Evolutionary conservation across 2,113 vertebrate species (phyloP).

Genomic region (Chionis minor): DNA sequence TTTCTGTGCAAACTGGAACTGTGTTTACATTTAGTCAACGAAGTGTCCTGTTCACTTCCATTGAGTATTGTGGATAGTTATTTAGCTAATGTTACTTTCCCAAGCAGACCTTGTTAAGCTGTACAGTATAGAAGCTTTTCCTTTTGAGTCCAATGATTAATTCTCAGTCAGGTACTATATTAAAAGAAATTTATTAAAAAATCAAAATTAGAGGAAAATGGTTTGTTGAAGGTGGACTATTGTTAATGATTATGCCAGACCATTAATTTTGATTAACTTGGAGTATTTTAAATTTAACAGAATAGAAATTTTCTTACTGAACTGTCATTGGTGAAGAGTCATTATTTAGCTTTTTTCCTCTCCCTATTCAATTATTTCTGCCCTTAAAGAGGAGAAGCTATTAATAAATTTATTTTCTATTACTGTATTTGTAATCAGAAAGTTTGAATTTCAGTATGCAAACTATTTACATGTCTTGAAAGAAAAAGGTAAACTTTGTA

Average conservation of each 20-base stretch:
- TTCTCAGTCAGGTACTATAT: background rate
- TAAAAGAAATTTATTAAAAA: background rate
- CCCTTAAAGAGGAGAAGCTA: background rate
- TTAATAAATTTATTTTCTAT: conserved; percentile 15
- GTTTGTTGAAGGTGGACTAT: background rate
- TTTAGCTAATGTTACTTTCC: background rate
- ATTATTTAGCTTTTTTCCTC: background rate
- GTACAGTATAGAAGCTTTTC: background rate
- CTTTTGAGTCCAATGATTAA: background rate
- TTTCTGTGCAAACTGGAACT: background rate
- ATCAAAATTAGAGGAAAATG: background rate
- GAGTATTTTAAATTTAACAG: background rate
- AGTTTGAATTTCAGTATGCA: background rate
- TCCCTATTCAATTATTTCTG: background rate
- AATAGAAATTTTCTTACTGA: background rate
- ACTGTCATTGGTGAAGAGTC: background rate
- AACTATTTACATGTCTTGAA: background rate
- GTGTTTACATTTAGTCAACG: background rate
- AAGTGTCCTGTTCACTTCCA: background rate
- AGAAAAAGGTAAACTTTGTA: background rate
- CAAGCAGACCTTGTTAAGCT: background rate
- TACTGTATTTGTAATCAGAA: background rate
- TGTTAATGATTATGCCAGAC: background rate
- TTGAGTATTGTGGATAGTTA: background rate
- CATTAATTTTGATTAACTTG: background rate